phyloP scores from a whole-genome alignment of 1,140 invertebrate species.

The Neotoxoptera formosana region DNA sequence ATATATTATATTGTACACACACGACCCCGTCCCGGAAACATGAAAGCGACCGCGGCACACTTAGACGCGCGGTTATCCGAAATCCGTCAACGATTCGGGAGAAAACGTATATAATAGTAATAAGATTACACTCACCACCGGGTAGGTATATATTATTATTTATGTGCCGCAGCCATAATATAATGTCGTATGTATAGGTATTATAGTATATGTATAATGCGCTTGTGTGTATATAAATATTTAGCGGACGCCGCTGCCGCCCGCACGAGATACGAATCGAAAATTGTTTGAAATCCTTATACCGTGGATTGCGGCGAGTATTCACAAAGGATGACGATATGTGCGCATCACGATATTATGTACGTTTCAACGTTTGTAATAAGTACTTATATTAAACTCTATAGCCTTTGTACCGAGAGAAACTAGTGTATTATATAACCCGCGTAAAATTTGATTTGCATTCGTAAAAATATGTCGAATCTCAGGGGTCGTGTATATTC shows the following conservation, averaged over 20 bases:
- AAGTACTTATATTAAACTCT: neutral
- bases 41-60: constrained; percentile 34
- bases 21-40: neutral
- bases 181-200: neutral
- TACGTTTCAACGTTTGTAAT: neutral
- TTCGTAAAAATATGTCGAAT: neutral
- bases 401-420: neutral
- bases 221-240: neutral
- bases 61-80: neutral
- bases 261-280: neutral
- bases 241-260: neutral
- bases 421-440: neutral
- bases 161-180: neutral
- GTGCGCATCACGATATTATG: neutral
- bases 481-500: too few relatives aligned
- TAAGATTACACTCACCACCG: neutral
- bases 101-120: neutral
- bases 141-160: neutral
- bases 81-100: constrained; percentile 8
- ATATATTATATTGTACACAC: neutral
- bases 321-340: neutral
- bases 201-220: too few relatives aligned
- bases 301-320: neutral
- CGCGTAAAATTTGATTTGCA: neutral
- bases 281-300: neutral